Evolutionary conservation across 2,797 vertebrate species (phyloP), one percentile per base, ranked within the genome.

Genomic region (Chaetophractus vellerosus): DNA sequence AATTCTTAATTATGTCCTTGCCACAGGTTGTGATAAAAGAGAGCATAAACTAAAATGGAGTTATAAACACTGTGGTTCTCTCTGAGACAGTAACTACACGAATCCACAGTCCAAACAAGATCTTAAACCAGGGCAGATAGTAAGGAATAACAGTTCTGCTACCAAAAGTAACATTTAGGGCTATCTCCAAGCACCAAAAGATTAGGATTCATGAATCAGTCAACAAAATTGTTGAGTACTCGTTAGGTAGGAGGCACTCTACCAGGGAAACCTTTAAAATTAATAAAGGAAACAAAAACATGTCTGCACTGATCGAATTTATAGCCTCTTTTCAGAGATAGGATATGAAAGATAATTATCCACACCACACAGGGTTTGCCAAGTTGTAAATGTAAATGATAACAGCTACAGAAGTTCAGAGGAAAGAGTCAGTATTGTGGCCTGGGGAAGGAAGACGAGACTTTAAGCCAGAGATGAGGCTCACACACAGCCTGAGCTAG

Each of bases 1-100:
- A 82, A 95, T 75, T 97, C 72, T 88, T 72, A 91, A 64, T 83
- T 59, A 41, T 10, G 50, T 85, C 72, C 78, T 93, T 93, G 63
- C 84, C 50, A 9, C 79, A 45, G 6, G 75, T 79, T 61, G 91
- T n/a, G 7, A 50, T 91, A 52, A 84, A 68, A 74, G n/a, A 50
- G 36, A 68, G 28, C 23, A 0, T 55, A 66, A 28, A 14, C 48
- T 68, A 57, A 64, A 36, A 57, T 5, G 23, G 72, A 90, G 63
- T 21, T 83, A 38, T 36, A 45, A 74, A 92, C 61, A n/a, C 8
- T 1, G 57, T 14, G 16, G 7, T 59, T 89, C 83, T 89, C 75
- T 80, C 7, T 15, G 19, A 50, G 5, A 48, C 24, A 23, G 52
- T 41, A 61, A n/a, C 68, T 26, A 45, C 59, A 24, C 0, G 9